Evolutionary conservation across 2,888 invertebrate species (phyloP), one percentile per base, ranked within the genome.

Genomic region (Stenurella melanura): DNA sequence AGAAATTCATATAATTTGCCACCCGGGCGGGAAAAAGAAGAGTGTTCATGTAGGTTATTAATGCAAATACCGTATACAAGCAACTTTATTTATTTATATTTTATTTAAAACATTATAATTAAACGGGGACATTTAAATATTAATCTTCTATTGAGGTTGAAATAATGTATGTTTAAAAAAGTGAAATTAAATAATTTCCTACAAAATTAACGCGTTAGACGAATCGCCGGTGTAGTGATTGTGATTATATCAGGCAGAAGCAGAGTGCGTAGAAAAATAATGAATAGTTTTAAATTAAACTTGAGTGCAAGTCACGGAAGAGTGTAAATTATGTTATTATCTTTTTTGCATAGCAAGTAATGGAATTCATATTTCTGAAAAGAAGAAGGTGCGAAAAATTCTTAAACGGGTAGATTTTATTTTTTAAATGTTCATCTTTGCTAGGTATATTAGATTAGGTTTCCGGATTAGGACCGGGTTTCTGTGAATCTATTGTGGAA

Each of bases 181-280:
- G 67, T 67, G 54, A 54, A 67, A 67, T 21, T 26, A 54, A n/a
- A 26, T 54, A 67, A n/a, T 67, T 21, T 58, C 58, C 17, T 21
- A 67, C 12, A 54, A 26, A 66, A 67, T 54, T 54, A 26, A 12
- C 19, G 26, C 10, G 1, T 58, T 58, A n/a, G 30, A 30, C n/a
- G 26, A n/a, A 61, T 61, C 10, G 17, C 15, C 10, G 9, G 61
- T 30, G n/a, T 50, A 17, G n/a, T 7, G 9, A 38, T n/a, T n/a
- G n/a, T 38, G 12, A 67, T 67, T 67, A 67, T 21, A 54, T 54
- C 42, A 21, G n/a, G 67, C 26, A 67, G 54, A 26, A 5, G 38
- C n/a, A 67, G 5, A 7, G 3, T 3, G 19, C 19, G 67, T 21
- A 54, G 54, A 67, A 26, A 67, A 42, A 42, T 64, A 63, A 63